Base-by-base conservation (phyloP, 2,113 vertebrate species). In the Orycteropus afer region DNA sequence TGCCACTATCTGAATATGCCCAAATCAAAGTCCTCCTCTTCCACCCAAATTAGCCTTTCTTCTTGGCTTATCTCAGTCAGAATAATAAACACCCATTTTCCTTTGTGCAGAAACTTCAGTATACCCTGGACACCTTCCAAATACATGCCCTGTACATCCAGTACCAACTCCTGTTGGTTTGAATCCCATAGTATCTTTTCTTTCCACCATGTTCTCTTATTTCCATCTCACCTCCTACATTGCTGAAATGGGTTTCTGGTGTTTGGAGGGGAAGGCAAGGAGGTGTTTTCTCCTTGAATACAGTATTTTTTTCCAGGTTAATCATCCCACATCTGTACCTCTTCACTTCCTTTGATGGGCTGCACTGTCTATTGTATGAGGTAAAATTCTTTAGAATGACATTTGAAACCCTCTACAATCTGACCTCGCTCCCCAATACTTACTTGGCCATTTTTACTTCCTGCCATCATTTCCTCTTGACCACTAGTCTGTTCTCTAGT, bases 381-480 rank as follows among this genome's bases (percentile, higher is more conserved):
- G 32, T 25, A n/a, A 37, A 78, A 7, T 63, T 86, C 8, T 93
- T 84, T 40, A 85, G 32, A 86, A 59, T 42, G 59, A 2, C 29
- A 51, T 57, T 67, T 40, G 91, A 71, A 37, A 53, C 5, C 29
- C 22, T 93, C 29, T 2, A 23, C 14, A 42, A 12, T 40, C 47
- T 86, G n/a, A 1, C 4, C 3, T 12, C 18, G 18, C 11, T 45
- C 29, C 14, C 2, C 10, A 14, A 49, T 8, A 13, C n/a, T n/a
- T 34, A 13, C 40, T 34, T 59, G 76, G 23, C 8, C 7, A 51
- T 51, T 59, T 65, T 27, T 13, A 74, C 61, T 83, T 94, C 47
- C 53, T 47, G 53, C 23, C 40, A 61, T 59, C 27, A n/a, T 47
- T 59, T 17, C 13, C n/a, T 12, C 34, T 77, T 55, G 23, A 40